Evolutionary conservation across 2,113 vertebrate genomes (phyloP).

Genomic region (Megaptera novaeangliae): DNA sequence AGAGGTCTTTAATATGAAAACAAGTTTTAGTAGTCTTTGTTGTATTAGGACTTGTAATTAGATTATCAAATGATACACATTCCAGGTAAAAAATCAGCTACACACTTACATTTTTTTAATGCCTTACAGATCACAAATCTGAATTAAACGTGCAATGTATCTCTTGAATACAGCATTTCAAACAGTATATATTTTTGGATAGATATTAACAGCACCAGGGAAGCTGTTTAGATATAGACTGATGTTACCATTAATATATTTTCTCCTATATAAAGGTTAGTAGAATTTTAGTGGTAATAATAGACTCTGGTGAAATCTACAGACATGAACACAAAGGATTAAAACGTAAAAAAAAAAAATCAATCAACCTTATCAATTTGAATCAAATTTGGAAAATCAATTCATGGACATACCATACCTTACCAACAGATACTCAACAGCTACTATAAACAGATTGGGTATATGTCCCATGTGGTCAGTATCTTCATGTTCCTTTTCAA

Average conservation of each 20-base stretch:
- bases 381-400: background rate
- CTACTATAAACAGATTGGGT: background rate
- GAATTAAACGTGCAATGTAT: background rate
- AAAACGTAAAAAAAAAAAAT: background rate
- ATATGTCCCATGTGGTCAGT: too few species aligned
- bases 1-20: background rate
- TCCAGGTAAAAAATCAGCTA: background rate
- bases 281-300: background rate
- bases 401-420: background rate
- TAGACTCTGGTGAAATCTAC: background rate
- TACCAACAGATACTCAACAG: background rate
- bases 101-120: background rate
- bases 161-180: background rate
- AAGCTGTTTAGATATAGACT: background rate
- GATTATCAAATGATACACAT: background rate
- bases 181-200: background rate
- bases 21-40: background rate
- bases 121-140: background rate
- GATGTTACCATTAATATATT: background rate
- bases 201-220: background rate
- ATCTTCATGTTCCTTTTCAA: background rate
- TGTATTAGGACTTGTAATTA: background rate
- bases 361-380: background rate
- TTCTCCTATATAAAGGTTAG: background rate
- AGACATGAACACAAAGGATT: background rate